Evolutionary conservation across 2,113 vertebrate species (phyloP), one percentile per base, ranked within the genome.

Genomic region (Polypterus senegalus): DNA sequence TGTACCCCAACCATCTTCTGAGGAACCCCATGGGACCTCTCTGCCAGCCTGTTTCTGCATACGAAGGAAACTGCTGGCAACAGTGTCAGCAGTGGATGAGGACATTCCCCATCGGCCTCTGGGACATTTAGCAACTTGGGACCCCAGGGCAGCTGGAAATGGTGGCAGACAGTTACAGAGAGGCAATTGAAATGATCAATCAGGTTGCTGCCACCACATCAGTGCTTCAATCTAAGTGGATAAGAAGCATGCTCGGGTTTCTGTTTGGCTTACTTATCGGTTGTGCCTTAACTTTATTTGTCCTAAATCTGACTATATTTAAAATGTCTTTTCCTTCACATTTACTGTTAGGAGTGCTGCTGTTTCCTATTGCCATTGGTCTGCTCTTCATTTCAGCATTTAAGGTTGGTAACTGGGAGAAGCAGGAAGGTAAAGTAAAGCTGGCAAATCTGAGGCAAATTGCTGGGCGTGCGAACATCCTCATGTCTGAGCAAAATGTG

Each of bases 41-140:
- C 4, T 75, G 65, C 60, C 74, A 73, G 1, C 61, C 63, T 11
- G 63, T 76, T 1, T 62, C 73, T 1, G 64, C 81, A 58, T 80
- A 76, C 70, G 78, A 73, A 0, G 77, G 47, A 82, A 84, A 59
- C 59, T 60, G 43, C 72, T 85, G 51, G 63, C 75, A 63, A 64
- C 68, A 5, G 46, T 81, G 54, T 54, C 48, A 52, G 73, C 77
- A 5, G 61, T 73, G 52, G 75, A 82, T 57, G 73, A 76, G 11
- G 45, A 4, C 1, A 63, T 82, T 56, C 9, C 59, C 63, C 43
- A 1, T 77, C 75, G 76, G 67, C 68, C 49, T 63, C 58, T 48
- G 75, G 76, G 6, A 64, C 10, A n/a, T 79, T 80, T 65, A 78
- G 75, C 59, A 73, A 77, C 27, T 71, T 71, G 65, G 67, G 53